These are phyloP conservation scores for Lithobates sylvaticus DNA, from an alignment of 2,797 vertebrate genomes.

Conservation along the genomic window DNA sequence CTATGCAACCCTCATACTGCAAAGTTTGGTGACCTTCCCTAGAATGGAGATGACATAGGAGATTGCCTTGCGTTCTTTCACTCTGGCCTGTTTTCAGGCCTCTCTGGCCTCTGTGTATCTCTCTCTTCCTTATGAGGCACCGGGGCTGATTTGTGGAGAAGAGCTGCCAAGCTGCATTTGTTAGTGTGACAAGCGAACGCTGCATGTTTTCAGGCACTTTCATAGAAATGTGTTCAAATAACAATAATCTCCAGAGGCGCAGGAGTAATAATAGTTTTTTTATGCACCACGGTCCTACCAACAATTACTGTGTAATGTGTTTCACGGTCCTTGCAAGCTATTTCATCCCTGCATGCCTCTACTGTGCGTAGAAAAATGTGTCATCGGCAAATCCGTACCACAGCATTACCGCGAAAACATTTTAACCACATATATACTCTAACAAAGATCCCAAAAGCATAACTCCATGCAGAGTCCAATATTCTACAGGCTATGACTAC, in stretches of 20 bases:
- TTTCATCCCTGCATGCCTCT: not conserved
- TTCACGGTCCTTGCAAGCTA: not conserved
- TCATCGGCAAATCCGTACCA: not conserved
- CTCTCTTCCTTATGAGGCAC: not conserved
- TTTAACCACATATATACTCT: not conserved
- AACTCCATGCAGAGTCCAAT: too few relatives aligned
- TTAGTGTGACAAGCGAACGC: not conserved
- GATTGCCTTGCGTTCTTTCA: too few relatives aligned
- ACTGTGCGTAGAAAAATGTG: not conserved
- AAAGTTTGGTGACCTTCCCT: too few relatives aligned
- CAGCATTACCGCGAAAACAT: too few relatives aligned
- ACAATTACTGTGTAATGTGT: not conserved
- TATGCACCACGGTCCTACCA: not conserved
- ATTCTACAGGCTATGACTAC: too few relatives aligned
- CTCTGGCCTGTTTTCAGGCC: not conserved
- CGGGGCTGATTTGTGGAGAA: constrained; percentile 3
- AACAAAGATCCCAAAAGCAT: not conserved
- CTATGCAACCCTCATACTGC: too few relatives aligned
- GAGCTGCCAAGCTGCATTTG: not conserved
- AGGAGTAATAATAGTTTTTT: not conserved
- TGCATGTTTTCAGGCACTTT: not conserved
- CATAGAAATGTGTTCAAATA: constrained; percentile 18
- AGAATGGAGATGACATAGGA: too few relatives aligned
- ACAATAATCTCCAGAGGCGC: not conserved
- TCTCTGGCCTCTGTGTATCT: not conserved